Evolutionary conservation across 1,140 invertebrate genomes (phyloP), one percentile per base, ranked within the genome.

Genomic region (Agraylea sexmaculata): DNA sequence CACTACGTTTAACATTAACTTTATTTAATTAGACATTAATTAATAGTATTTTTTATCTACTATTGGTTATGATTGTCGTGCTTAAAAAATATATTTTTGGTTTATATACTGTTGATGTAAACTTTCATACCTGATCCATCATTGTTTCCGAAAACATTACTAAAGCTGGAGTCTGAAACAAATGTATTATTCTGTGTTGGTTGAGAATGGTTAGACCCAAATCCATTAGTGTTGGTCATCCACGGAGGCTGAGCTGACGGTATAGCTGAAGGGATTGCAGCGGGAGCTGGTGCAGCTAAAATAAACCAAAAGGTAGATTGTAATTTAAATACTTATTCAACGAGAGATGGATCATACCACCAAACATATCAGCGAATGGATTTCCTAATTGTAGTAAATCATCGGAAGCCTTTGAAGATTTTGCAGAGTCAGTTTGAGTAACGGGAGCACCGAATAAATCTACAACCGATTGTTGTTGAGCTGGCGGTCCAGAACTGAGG

Each of bases 351-450:
- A 16, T 20, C 13, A 36, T 50, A 64, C 62, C 68, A 32, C 73
- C 72, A 58, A 88, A 87, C 68, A 86, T 87, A 55, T 91, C 85
- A 21, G 84, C 81, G 61, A 93, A 94, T 16, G 90, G 90, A 73
- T 93, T 94, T 31, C 75, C 80, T 47, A 93, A 65, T 54, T 88
- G 83, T 22, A 94, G 70, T 42, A 93, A 68, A 67, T 93, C 90
- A 54, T 92, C 88, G 5, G 86, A 89, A 16, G 87, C 82, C 66
- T 82, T 87, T 59, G 60, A 62, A 46, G 52, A 23, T 47, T 30
- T 20, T 15, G 52, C 47, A n/a, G 52, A 43, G 38, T 53, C 51
- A 33, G 50, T 54, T 45, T 57, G 53, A 47, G 55, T 49, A 43
- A 59, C 52, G 0, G 71, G 64, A 39, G 73, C 69, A 27, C 77